Evolutionary conservation across 2,113 vertebrate species (phyloP).

Genomic region (Megatriorchis doriae): DNA sequence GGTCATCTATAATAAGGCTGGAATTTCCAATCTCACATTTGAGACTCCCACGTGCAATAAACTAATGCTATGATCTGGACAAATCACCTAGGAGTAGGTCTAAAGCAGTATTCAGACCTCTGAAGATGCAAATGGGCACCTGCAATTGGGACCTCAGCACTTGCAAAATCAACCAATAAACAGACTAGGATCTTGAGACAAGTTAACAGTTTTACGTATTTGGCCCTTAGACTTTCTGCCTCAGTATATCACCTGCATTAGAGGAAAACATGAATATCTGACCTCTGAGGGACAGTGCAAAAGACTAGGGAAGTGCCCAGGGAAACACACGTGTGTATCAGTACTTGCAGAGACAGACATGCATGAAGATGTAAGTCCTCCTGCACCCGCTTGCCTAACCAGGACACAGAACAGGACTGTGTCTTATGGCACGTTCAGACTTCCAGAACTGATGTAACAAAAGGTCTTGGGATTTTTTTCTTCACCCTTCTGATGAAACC

Average conservation of each 20-base stretch:
- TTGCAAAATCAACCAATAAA: background rate
- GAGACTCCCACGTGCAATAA: background rate
- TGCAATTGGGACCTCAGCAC: background rate
- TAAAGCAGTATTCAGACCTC: background rate
- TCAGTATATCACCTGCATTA: background rate
- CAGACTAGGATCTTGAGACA: background rate
- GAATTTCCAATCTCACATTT: background rate
- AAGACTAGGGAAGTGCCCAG: background rate
- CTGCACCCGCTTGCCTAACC: background rate
- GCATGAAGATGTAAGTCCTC: background rate
- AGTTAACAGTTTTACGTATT: accelerated
- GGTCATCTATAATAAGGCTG: background rate
- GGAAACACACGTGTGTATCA: background rate
- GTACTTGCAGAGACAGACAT: background rate
- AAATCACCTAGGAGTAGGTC: background rate
- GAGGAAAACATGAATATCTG: background rate
- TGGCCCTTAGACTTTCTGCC: background rate
- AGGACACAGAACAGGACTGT: background rate
- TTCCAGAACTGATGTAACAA: background rate
- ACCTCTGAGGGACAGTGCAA: background rate
- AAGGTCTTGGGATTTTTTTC: background rate
- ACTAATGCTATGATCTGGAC: background rate
- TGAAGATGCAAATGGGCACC: background rate
- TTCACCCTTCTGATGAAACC: background rate
- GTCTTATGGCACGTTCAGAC: background rate